Base-by-base conservation (phyloP, 2,888 invertebrate species). In the Selenia dentaria region DNA sequence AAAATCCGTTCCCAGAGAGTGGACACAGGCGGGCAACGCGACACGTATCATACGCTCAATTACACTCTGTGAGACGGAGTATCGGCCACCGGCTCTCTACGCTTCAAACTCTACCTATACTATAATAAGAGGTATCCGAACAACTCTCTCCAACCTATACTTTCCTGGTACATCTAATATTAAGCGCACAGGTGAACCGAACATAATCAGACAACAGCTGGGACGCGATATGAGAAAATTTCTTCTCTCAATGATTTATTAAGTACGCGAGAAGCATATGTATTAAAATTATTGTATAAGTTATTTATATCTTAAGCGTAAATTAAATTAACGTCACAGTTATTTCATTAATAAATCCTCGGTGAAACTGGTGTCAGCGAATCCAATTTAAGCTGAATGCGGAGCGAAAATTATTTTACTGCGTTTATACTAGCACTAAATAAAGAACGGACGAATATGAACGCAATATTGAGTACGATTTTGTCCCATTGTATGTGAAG, bases 41-140 rank as follows among this genome's bases (percentile, higher is more conserved):
- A 63, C 67, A 67, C 70, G 74, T 74, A 83, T 84, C 78, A 81
- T 70, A 83, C 83, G 83, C 78, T 82, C 84, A 84, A 84, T 85
- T 87, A 81, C 83, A 76, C 78, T 61, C 64, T 63, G 61, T 54
- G 63, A 68, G 62, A 73, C 65, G 57, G 52, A 57, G 58, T 62
- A 47, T 35, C 33, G 33, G 48, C 51, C 24, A 43, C 51, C 44
- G 31, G 41, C 51, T 56, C 42, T 45, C 57, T 50, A 53, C 31
- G 46, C 35, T 48, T 56, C 56, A 57, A 57, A 57, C 51, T 38
- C 44, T 41, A 48, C 41, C 50, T 54, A 57, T 56, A 58, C 57
- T 50, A 50, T 47, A 59, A 58, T 44, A 8, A 9, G n/a, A 18
- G 6, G 18, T 18, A 12, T 10, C n/a, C 16, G 2, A 16, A 16